These are phyloP conservation scores for Archaeoteleia sp. DNA, from an alignment of 2,888 invertebrate species.

Conservation along the genomic window DNA sequence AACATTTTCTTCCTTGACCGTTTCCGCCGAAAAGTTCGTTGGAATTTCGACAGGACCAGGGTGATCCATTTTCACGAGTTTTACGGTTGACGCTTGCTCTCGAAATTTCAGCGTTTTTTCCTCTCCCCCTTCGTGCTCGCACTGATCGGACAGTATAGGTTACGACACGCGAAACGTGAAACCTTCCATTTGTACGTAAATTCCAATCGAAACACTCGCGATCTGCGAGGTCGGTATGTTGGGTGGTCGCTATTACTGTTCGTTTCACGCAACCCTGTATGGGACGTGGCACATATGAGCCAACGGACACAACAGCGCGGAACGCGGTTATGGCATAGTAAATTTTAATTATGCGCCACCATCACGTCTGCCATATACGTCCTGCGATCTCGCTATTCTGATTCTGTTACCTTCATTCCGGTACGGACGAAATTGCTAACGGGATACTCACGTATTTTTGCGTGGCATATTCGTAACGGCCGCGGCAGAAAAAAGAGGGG, in stretches of 20 bases:
- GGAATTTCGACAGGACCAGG: constrained; percentile 18
- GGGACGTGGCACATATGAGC: constrained; percentile 18
- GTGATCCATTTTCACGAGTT: constrained; percentile 21
- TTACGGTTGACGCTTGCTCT: constrained; percentile 9
- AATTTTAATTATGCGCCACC: constrained; percentile 63
- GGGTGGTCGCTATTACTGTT: constrained; percentile 29
- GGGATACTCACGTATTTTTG: no score
- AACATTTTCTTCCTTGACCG: neutral
- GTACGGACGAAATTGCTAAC: constrained; percentile 6
- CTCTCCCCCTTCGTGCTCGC: neutral
- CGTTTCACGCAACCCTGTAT: constrained; percentile 14
- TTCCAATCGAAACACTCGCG: constrained; percentile 17
- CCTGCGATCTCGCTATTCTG: constrained; percentile 53
- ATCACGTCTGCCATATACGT: constrained; percentile 37
- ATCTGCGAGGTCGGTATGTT: constrained; percentile 12
- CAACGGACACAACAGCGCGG: constrained; percentile 12
- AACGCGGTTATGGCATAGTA: constrained; percentile 59
- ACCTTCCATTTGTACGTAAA: constrained; percentile 33
- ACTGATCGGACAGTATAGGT: constrained; percentile 21
- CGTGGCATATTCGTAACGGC: no score
- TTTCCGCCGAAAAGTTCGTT: constrained; percentile 8
- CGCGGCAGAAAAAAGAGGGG: no score
- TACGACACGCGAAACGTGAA: constrained; percentile 34
- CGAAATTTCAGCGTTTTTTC: constrained; percentile 3
- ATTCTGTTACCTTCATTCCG: constrained; percentile 58